Evolutionary conservation across 2,113 vertebrate genomes (phyloP), one percentile per base, ranked within the genome.

Genomic region (Rhizomys pruinosus): DNA sequence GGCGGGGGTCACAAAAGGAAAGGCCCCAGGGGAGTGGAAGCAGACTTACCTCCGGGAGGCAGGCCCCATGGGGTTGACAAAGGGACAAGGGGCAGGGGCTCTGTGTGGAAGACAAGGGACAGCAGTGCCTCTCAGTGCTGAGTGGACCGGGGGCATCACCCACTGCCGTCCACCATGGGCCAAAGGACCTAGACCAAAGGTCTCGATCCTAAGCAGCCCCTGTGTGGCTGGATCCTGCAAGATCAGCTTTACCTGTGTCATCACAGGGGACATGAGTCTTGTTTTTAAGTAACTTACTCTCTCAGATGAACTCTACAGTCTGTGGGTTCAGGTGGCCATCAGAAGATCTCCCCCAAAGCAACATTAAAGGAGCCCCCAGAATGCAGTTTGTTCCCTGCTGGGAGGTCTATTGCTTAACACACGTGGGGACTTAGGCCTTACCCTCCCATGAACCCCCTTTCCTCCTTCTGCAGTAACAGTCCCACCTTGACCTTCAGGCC

Each of bases 351-450:
- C 29, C 47, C 55, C 47, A 34, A 52, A 55, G 44, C 7, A 13
- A 34, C 5, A 1, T 0, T 2, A 6, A 15, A 7, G 10, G 76
- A 44, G 37, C 52, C 73, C 66, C 77, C 77, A 87, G 76, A 15
- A 23, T 10, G 52, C 25, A 39, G 12, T 0, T 7, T 61, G 82
- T 12, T 71, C 39, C 82, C 77, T 25, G 44, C 78, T 74, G 44
- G 80, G 79, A 84, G 0, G 1, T 1, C 37, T n/a, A 32, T 5
- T 5, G 39, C 78, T 76, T 29, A 5, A 39, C 37, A 19, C 8
- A 8, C 15, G 66, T 52, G 47, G 63, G 32, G 0, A 4, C 57
- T n/a, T 4, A 0, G 3, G 0, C 11, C 22, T 16, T 42, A 8
- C 2, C 1, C 7, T 0, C 55, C 42, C 61, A 0, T 2, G 15